Conservation (phyloP, 2,113 vertebrate genomes). For the Ursus arctos region DNA sequence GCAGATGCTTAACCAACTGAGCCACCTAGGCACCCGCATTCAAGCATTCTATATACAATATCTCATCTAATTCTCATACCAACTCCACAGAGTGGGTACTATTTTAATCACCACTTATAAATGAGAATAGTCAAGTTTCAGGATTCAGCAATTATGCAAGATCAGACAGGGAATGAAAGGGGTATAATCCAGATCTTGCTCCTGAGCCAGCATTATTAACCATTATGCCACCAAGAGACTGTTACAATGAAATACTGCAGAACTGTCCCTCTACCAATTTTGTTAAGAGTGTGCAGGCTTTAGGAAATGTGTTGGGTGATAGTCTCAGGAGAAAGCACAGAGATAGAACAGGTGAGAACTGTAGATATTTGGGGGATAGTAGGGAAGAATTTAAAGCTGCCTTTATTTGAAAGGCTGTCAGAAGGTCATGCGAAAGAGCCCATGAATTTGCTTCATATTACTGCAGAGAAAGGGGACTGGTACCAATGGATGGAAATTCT, state of each 20-base stretch:
- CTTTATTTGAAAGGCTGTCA: background rate
- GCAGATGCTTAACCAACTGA: background rate
- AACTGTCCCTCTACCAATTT: background rate
- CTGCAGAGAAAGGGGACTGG: background rate
- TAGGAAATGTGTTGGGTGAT: background rate
- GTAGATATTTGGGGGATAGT: background rate
- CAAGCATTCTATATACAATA: background rate
- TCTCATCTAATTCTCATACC: background rate
- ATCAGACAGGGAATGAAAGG: background rate
- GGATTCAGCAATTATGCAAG: background rate
- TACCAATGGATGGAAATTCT: background rate
- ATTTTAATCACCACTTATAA: background rate
- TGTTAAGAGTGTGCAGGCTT: constrained; percentile 1
- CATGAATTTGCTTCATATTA: background rate
- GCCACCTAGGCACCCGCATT: background rate
- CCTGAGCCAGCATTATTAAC: background rate
- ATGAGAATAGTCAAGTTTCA: background rate
- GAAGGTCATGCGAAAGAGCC: background rate
- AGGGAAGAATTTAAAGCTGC: constrained; percentile 30
- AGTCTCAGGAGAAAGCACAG: background rate
- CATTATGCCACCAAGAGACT: background rate
- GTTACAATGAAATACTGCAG: background rate
- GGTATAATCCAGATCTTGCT: background rate
- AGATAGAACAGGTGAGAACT: background rate
- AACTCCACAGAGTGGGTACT: background rate